Evolutionary conservation across 2,888 invertebrate genomes (phyloP).

Genomic region (Dryobotodes eremita): DNA sequence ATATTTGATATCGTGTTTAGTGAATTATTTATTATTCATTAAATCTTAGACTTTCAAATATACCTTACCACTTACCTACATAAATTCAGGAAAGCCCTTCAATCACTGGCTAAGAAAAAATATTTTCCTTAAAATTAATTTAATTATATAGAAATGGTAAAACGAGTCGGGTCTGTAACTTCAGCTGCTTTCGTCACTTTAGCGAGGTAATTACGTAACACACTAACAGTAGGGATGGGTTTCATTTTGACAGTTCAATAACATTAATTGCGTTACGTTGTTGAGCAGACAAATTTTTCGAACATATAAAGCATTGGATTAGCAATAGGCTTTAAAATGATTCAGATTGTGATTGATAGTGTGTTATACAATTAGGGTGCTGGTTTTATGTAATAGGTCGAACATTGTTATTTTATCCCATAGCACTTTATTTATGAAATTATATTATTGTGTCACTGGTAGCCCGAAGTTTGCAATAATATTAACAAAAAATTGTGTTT

Average conservation of each 20-base stretch:
- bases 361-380: no score
- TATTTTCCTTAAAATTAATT: neutral
- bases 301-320: no score
- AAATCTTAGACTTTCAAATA: neutral
- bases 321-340: no score
- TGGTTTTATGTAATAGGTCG: neutral
- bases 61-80: neutral
- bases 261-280: no score
- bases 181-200: neutral
- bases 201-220: neutral
- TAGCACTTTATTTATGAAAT: neutral
- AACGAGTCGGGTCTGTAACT: neutral
- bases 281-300: no score
- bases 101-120: no score
- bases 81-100: neutral
- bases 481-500: no score
- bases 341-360: no score
- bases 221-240: no score
- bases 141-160: neutral
- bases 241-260: no score
- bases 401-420: neutral
- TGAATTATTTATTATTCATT: neutral
- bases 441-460: neutral
- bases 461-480: neutral
- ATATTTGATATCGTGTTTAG: neutral